Conservation (phyloP, 2,113 vertebrate species). For the Lanius ludovicianus region DNA sequence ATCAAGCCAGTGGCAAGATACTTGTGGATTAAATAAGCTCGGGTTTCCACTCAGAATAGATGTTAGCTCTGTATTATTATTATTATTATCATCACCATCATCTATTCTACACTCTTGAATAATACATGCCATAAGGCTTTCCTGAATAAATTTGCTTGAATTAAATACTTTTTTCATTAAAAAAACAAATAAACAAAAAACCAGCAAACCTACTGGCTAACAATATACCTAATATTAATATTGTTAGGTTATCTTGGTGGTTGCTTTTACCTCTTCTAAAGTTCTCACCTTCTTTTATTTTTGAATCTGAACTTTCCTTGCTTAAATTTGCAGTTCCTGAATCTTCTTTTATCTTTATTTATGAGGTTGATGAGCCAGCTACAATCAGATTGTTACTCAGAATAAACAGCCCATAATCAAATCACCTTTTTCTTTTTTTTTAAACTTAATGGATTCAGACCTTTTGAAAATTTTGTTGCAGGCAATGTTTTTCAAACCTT, state of each 20-base stretch:
- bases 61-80: neutral
- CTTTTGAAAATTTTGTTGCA: neutral
- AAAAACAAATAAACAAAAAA: neutral
- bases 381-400: neutral
- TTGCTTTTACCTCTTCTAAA: neutral
- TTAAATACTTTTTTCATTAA: neutral
- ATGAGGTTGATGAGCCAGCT: neutral
- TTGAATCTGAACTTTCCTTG: neutral
- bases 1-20: constrained; percentile 4
- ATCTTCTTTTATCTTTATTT: constrained; percentile 45
- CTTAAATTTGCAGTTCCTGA: neutral
- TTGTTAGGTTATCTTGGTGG: neutral
- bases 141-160: constrained; percentile 14
- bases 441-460: neutral
- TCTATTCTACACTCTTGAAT: constrained; percentile 16
- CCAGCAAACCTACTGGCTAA: neutral
- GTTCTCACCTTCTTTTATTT: constrained; percentile 4
- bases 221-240: neutral
- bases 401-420: constrained; percentile 10
- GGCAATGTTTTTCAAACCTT: neutral
- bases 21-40: neutral
- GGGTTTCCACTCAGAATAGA: neutral
- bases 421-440: neutral
- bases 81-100: neutral
- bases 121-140: neutral